Evolutionary conservation across 2,113 vertebrate species (phyloP).

Genomic region (Sylvia atricapilla): DNA sequence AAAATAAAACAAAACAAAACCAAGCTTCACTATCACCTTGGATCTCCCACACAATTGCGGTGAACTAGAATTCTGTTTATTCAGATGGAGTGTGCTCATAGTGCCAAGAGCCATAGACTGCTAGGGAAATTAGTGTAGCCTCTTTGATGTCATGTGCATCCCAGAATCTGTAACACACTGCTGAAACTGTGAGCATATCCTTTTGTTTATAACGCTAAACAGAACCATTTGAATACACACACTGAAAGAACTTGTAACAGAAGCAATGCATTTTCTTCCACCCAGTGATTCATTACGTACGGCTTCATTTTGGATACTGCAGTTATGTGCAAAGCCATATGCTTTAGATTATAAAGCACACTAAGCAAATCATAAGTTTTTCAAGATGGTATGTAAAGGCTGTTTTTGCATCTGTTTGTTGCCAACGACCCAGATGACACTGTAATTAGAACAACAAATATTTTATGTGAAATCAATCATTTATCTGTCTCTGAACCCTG

Average conservation of each 20-base stretch:
- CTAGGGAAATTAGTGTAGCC: conserved; percentile 78
- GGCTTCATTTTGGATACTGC: conserved; percentile 76
- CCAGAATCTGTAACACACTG: conserved; percentile 77
- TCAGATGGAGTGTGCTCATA: conserved; percentile 78
- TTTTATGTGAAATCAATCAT: conserved; percentile 88
- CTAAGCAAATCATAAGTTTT: conserved; percentile 77
- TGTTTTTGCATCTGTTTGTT: conserved; percentile 81
- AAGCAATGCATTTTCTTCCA: conserved; percentile 74
- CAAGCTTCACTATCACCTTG: conserved; percentile 73
- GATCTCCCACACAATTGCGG: conserved; percentile 71
- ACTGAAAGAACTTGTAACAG: conserved; percentile 65
- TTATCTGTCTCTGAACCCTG: conserved; percentile 72
- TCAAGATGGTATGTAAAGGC: conserved; percentile 77
- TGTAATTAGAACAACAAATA: conserved; percentile 85
- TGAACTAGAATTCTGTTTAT: conserved; percentile 81
- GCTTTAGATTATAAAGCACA: conserved; percentile 82
- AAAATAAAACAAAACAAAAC: neutral
- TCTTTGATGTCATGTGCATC: conserved; percentile 92
- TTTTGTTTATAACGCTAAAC: conserved; percentile 77
- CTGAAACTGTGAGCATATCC: conserved; percentile 64
- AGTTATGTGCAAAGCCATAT: conserved; percentile 77
- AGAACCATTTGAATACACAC: conserved; percentile 78
- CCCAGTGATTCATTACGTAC: conserved; percentile 76
- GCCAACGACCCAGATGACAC: conserved; percentile 82
- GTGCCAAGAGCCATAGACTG: conserved; percentile 80